Evolutionary conservation across 2,888 invertebrate species (phyloP).

Genomic region (Drosophila falleni): DNA sequence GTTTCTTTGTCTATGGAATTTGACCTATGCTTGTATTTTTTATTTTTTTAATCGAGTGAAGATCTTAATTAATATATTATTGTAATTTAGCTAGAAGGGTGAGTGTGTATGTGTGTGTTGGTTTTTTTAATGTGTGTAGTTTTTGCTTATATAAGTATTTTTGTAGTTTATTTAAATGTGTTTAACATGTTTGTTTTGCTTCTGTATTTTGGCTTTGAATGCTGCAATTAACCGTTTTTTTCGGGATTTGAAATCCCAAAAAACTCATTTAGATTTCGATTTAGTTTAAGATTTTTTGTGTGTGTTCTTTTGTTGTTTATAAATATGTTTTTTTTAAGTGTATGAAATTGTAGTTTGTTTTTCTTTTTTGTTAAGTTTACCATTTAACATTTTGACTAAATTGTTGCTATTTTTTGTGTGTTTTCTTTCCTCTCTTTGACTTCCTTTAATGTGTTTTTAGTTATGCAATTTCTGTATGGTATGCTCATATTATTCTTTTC

Average conservation of each 20-base stretch:
- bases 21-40: slow-evolving; percentile 52
- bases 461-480: slow-evolving; percentile 31
- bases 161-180: slow-evolving; percentile 61
- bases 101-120: slow-evolving; percentile 32
- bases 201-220: slow-evolving; percentile 46
- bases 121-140: slow-evolving; percentile 16
- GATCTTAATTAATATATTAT: slow-evolving; percentile 71
- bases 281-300: slow-evolving; percentile 16
- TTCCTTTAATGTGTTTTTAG: slow-evolving; percentile 37
- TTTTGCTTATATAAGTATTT: slow-evolving; percentile 42
- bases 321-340: slow-evolving; percentile 46
- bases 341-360: slow-evolving; percentile 46
- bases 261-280: slow-evolving; percentile 40
- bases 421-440: slow-evolving; percentile 4
- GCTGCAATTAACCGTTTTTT: slow-evolving; percentile 41
- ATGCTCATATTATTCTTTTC: slow-evolving; percentile 57
- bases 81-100: slow-evolving; percentile 76
- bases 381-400: slow-evolving; percentile 74
- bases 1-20: slow-evolving; percentile 54
- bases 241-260: slow-evolving; percentile 47
- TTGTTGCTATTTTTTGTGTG: slow-evolving; percentile 63
- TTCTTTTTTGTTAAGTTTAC: slow-evolving; percentile 41
- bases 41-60: slow-evolving; percentile 62
- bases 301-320: slow-evolving; percentile 35
- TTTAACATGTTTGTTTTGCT: slow-evolving; percentile 56